Percentiles rank a stretch among this genome's conserved stretches.
Conservation (phyloP, 1,140 invertebrate genomes). For the Geopemphigus sp. region DNA sequence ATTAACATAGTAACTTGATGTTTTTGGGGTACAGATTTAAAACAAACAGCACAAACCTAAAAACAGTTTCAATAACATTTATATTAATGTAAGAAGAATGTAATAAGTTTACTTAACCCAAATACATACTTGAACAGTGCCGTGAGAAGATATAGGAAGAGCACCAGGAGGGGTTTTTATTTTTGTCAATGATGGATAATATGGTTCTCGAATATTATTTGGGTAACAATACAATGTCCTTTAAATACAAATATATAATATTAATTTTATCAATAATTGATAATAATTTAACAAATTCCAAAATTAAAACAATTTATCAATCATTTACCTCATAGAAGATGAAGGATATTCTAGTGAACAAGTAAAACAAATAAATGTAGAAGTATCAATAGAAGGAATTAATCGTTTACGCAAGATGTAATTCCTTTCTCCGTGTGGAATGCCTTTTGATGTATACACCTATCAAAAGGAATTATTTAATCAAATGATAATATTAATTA, state of each 20-base stretch:
- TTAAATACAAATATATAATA: constrained; percentile 55
- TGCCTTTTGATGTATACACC: constrained; percentile 63
- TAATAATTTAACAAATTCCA: not conserved
- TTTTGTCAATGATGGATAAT: constrained; percentile 81
- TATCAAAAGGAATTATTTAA: constrained; percentile 57
- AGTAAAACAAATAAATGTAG: constrained; percentile 84
- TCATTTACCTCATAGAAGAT: constrained; percentile 58
- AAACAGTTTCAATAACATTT: constrained; percentile 56
- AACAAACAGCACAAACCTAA: constrained; percentile 81
- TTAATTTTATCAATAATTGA: not conserved
- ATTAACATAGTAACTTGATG: constrained; percentile 56
- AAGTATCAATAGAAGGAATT: constrained; percentile 64
- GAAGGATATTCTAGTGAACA: constrained; percentile 77
- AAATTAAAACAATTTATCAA: not conserved
- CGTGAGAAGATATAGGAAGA: constrained; percentile 77
- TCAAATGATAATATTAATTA: not conserved
- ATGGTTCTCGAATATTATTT: constrained; percentile 80
- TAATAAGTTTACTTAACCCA: not conserved
- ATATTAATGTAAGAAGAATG: too few relatives aligned
- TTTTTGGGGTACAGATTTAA: constrained; percentile 76
- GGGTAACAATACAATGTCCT: constrained; percentile 78
- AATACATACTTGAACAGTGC: constrained; percentile 57
- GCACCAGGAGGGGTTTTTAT: constrained; percentile 76
- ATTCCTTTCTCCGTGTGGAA: constrained; percentile 72
- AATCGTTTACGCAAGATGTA: constrained; percentile 76